Percentiles rank a stretch among this genome's conserved stretches.
Conservation (phyloP, 2,888 invertebrate genomes). For the Limnephilus rhombicus region DNA sequence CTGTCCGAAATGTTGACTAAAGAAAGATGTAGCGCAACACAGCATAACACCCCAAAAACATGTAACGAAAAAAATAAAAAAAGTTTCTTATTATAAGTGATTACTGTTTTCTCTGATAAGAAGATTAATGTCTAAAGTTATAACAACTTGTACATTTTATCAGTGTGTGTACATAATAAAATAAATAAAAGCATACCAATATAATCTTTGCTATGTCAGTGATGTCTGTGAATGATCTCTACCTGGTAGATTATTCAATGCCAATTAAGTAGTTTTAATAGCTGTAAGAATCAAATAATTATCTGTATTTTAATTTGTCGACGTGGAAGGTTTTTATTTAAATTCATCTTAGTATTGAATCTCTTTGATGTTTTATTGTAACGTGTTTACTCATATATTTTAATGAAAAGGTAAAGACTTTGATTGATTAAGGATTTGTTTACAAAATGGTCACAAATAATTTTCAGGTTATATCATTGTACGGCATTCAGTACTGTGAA, state of each 20-base stretch:
- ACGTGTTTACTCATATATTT: background rate
- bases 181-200: background rate
- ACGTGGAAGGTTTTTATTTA: background rate
- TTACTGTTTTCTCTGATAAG: background rate
- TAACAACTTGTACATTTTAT: background rate
- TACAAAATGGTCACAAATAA: background rate
- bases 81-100: background rate
- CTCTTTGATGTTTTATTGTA: background rate
- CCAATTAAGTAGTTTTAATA: background rate
- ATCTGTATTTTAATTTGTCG: background rate
- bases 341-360: background rate
- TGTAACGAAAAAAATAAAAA: no score
- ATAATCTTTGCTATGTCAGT: background rate
- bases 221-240: background rate
- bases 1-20: no score
- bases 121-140: background rate
- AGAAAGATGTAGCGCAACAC: no score
- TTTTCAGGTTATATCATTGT: background rate
- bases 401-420: background rate
- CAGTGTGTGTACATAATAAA: background rate
- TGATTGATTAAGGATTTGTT: background rate
- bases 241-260: background rate
- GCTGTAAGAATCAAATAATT: background rate
- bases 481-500: no score
- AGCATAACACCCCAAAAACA: no score